Conservation (phyloP, 2,888 invertebrate species). For the Conops quadrifasciatus region DNA sequence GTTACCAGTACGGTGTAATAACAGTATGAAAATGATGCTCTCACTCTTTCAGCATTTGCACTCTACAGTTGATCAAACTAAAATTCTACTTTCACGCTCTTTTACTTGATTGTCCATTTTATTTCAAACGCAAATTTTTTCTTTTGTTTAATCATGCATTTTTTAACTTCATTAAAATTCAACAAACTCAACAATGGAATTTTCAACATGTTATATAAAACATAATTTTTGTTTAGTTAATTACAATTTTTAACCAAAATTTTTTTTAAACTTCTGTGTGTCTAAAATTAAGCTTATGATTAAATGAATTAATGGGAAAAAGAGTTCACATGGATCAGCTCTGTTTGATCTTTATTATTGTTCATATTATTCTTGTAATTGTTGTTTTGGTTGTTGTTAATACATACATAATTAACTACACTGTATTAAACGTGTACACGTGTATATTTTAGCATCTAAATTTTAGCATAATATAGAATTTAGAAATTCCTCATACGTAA, state of each 20-base stretch:
- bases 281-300: constrained; percentile 13
- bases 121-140: constrained; percentile 33
- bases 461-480: background rate
- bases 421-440: no score
- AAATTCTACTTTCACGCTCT: no score
- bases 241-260: background rate
- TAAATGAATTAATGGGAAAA: no score
- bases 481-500: background rate
- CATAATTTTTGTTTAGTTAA: background rate
- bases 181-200: background rate
- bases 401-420: no score
- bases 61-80: no score
- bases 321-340: no score
- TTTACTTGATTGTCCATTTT: constrained; percentile 30
- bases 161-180: background rate
- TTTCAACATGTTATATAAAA: constrained; percentile 8
- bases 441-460: no score
- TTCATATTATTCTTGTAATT: background rate
- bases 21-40: no score
- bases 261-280: background rate
- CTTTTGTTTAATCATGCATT: background rate
- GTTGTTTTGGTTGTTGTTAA: background rate
- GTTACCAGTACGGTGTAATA: no score
- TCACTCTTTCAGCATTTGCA: no score
- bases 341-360: no score